Evolutionary conservation across 2,888 invertebrate species (phyloP).

Genomic region (Pherbina coryleti): DNA sequence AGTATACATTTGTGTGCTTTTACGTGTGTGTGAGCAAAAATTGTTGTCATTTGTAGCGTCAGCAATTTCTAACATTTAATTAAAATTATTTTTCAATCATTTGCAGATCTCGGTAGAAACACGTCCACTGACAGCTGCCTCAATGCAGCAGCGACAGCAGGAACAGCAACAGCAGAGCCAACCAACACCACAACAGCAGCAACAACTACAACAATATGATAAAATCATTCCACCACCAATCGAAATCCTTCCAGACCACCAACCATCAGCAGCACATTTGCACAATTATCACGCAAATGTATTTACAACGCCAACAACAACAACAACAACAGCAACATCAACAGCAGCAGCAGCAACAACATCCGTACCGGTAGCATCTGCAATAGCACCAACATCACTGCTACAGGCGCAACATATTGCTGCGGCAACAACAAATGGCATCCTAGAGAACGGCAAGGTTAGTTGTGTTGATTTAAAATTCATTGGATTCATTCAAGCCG

Average conservation of each 20-base stretch:
- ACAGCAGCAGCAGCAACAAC: conserved; percentile 39
- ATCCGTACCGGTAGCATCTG: conserved; percentile 37
- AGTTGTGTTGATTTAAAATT: conserved; percentile 33
- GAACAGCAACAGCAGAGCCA: conserved; percentile 47
- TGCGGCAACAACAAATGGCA: conserved; percentile 57
- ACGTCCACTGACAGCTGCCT: conserved; percentile 59
- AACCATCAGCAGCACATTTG: conserved; percentile 49
- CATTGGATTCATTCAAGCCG: neutral
- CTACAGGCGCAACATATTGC: conserved; percentile 48
- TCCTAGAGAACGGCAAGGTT: conserved; percentile 67
- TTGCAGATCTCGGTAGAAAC: conserved; percentile 65
- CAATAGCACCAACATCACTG: conserved; percentile 18
- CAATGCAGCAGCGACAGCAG: conserved; percentile 43
- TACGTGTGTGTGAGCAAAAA: neutral
- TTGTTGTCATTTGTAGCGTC: neutral
- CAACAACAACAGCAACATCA: conserved; percentile 41
- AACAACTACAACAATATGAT: conserved; percentile 52
- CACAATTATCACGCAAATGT: conserved; percentile 59
- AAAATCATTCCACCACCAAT: conserved; percentile 66
- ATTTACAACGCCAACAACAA: conserved; percentile 56
- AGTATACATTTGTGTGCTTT: neutral
- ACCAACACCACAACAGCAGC: conserved; percentile 50
- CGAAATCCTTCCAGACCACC: conserved; percentile 58
- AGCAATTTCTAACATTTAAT: conserved; percentile 16
- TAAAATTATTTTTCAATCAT: conserved; percentile 31